phyloP scores from a whole-genome alignment of 2,797 vertebrate genomes.

The Myiotriccus ornatus region DNA sequence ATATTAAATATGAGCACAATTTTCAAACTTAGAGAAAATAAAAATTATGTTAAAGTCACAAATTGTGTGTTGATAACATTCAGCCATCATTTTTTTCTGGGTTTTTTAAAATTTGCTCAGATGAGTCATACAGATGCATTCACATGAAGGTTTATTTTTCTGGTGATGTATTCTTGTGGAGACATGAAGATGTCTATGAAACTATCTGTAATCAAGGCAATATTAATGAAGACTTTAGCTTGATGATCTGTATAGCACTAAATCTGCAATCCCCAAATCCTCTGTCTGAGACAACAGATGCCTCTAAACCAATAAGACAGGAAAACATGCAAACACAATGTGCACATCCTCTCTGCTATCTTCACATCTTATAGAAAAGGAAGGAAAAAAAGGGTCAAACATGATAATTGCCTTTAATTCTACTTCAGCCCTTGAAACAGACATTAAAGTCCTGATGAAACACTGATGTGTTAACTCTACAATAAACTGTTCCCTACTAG shows the following conservation, averaged over 20 bases:
- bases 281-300: neutral
- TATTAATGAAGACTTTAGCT: neutral
- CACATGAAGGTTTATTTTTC: neutral
- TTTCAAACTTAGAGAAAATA: neutral
- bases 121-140: neutral
- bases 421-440: neutral
- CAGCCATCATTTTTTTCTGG: neutral
- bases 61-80: neutral
- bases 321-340: neutral
- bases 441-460: conserved; percentile 3
- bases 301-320: neutral
- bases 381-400: neutral
- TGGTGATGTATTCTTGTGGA: neutral
- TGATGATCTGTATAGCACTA: neutral
- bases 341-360: neutral
- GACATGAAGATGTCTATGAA: neutral
- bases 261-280: neutral
- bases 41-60: neutral
- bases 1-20: neutral
- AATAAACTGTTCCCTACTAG: conserved; percentile 38
- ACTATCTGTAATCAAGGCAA: neutral
- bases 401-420: neutral
- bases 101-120: neutral
- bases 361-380: neutral
- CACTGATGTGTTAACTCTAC: neutral